Evolutionary conservation across 2,113 vertebrate genomes (phyloP), one percentile per base, ranked within the genome.

Genomic region (Oxygymnocypris stewartii): DNA sequence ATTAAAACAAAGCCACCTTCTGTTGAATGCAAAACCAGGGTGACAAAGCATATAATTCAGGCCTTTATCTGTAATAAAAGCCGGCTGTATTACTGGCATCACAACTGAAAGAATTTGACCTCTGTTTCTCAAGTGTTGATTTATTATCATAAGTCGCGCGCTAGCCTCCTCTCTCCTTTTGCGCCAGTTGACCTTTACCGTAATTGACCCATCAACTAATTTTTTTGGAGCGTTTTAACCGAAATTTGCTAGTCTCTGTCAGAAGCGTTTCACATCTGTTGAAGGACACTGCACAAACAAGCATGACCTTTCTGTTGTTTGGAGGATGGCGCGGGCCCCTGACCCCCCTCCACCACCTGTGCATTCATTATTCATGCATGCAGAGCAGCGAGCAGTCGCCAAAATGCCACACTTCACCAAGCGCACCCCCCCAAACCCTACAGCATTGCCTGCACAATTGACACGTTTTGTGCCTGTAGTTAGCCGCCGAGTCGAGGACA

Each of bases 121-220:
- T 91, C 89, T 85, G 85, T 71, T 89, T 87, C 89, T 89, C 86
- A 86, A 89, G 88, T 89, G 90, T 86, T 89, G 90, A 92, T 91
- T 91, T 92, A 91, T 92, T 91, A 91, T 91, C 87, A 87, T 89
- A 91, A 92, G 90, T 91, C 82, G 65, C 69, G 79, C 77, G 79
- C 76, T 74, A 87, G 84, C 84, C 84, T 49, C 87, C 75, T 83
- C 79, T 85, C 75, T 84, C 86, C 90, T 88, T 31, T 87, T 63
- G 84, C 88, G 88, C 86, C 89, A 2, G 31, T 90, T 95, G 94
- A 95, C 94, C 94, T 95, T 95, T 95, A 91, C 92, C 90, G 89
- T 94, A 95, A 95, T 95, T 95, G 95, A 95, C 94, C 94, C 94
- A 95, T 95, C 94, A 95, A 91, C 91, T 90, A 88, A 94, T 94